phyloP scores from a whole-genome alignment of 2,888 invertebrate species.

The Elegia similella region DNA sequence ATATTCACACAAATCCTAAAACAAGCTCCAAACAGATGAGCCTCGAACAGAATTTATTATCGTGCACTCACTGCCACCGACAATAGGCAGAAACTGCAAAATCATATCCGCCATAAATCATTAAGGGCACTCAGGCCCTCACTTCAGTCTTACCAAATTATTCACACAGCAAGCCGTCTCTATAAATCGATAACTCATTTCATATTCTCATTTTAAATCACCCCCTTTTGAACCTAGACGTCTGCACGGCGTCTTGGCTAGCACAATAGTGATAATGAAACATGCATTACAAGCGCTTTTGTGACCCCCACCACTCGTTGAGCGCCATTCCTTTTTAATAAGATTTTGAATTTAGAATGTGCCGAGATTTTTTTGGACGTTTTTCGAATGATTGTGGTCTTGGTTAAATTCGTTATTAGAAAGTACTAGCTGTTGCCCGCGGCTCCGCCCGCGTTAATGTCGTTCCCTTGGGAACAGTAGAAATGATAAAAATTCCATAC shows the following conservation, averaged over 20 bases:
- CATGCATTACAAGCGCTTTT: slow-evolving; percentile 53
- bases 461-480: too few species aligned
- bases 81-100: slow-evolving; percentile 14
- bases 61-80: background rate
- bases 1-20: background rate
- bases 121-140: slow-evolving; percentile 8
- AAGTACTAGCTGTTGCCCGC: background rate
- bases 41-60: background rate
- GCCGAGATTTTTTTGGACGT: slow-evolving; percentile 10
- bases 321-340: slow-evolving; percentile 46
- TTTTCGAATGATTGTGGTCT: background rate
- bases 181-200: slow-evolving; percentile 58
- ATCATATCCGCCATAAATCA: slow-evolving; percentile 18
- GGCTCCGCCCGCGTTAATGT: too few species aligned
- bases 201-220: slow-evolving; percentile 66
- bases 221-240: slow-evolving; percentile 47
- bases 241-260: slow-evolving; percentile 46
- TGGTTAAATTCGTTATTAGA: background rate
- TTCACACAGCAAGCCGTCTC: slow-evolving; percentile 26
- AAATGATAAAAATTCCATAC: too few species aligned
- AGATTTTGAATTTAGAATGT: slow-evolving; percentile 51
- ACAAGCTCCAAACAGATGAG: background rate
- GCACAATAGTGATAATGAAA: slow-evolving; percentile 64
- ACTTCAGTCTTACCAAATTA: slow-evolving; percentile 24
- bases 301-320: slow-evolving; percentile 37